A percentile compares a stretch with the other conserved stretches of the same genome.
These are phyloP conservation scores for Equus quagga DNA, from an alignment of 2,113 vertebrate species.

Conservation along the genomic window DNA sequence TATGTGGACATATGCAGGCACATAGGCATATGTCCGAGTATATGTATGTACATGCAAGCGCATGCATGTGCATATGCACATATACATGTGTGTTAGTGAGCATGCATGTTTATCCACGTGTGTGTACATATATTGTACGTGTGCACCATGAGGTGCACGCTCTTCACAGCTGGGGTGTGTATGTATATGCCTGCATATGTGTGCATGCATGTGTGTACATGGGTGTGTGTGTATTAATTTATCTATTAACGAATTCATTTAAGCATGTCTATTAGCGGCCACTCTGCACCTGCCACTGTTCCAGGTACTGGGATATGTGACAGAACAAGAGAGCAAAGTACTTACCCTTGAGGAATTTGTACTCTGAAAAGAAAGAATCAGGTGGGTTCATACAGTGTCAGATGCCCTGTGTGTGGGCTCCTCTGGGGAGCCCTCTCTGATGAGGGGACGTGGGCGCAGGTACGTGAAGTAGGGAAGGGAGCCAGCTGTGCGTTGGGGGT, in stretches of 20 bases:
- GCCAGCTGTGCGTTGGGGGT: no score
- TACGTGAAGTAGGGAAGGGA: rapidly evolving
- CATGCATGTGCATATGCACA: no score
- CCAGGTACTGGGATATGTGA: no score
- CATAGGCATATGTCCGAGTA: no score
- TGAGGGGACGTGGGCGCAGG: rapidly evolving
- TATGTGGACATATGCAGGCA: no score
- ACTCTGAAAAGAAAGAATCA: not conserved
- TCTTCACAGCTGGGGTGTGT: no score
- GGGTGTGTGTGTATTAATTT: not conserved
- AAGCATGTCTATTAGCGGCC: not conserved
- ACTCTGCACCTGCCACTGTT: not conserved
- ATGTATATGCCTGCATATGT: not conserved
- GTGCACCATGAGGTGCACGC: no score
- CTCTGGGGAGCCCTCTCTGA: not conserved
- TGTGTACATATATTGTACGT: no score
- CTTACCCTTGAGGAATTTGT: not conserved
- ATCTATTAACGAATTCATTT: not conserved
- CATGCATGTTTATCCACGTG: not conserved
- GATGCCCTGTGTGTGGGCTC: not conserved
- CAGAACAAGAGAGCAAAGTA: not conserved
- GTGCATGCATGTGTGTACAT: not conserved
- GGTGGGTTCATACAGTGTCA: not conserved
- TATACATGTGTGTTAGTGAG: no score
- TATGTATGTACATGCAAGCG: no score